Evolutionary conservation across 53 echinoderm and acorn worm genomes (phyloP), one percentile per base, ranked within the genome.

Genomic region (Antedon mediterranea): DNA sequence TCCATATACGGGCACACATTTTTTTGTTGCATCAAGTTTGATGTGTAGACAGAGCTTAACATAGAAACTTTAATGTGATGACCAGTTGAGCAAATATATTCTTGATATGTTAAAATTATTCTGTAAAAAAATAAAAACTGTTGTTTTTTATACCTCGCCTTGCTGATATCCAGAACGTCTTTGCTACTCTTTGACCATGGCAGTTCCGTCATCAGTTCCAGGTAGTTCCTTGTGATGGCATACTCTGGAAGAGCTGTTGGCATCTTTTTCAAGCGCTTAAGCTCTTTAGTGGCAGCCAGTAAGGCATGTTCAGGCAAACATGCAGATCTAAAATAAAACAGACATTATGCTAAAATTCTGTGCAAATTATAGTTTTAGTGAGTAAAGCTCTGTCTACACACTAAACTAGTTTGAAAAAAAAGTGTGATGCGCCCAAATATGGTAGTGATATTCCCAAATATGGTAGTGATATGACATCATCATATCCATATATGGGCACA

Each of bases 211-310:
- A 95, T 95, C 31, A 95, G 86, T 71, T 95, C 97, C 34, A 95
- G 85, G 82, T 95, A 95, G 86, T 92, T 95, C 33, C 97, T 83
- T 28, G 92, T 92, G 71, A 95, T 83, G 26, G 85, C 87, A 73
- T 95, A 95, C 77, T 95, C 97, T 32, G 97, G 97, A 87, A 95
- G 85, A 11, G 97, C 97, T 28, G 87, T 81, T 3, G 97, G 89
- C 88, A 92, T 95, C 85, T 95, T 95, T 86, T 95, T 95, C 71
- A 95, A 74, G 34, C 97, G 79, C 34, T 88, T 95, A 71, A 95
- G 74, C 71, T 95, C 97, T 72, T 95, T 95, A 72, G 84, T 83
- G 33, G 92, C 89, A 1, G 97, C 91, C 78, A 88, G 87, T 72
- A 81, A 79, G 30, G 97, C 97, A 86, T 95, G 88, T 72, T 82